Evolutionary conservation across 1,140 invertebrate genomes (phyloP).

Genomic region (Parapsyche elsis): DNA sequence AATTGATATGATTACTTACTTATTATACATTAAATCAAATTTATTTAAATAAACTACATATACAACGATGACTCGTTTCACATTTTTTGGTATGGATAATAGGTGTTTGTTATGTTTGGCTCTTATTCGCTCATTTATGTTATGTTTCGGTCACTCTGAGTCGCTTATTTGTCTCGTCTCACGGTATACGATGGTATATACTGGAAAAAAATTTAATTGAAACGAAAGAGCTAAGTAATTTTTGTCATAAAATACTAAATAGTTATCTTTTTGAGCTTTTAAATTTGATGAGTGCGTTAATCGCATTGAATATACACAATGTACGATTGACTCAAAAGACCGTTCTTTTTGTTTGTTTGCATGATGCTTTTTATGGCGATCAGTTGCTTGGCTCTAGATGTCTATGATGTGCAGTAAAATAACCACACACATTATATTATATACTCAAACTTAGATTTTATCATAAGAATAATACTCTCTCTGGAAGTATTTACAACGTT

Average conservation of each 20-base stretch:
- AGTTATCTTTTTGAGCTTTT: neutral
- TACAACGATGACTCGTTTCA: constrained; percentile 43
- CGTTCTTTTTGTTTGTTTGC: constrained; percentile 32
- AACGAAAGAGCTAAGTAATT: constrained; percentile 18
- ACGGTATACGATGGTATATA: neutral
- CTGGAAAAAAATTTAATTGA: constrained; percentile 1
- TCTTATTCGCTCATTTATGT: constrained; percentile 44
- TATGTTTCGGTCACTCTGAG: constrained; percentile 32
- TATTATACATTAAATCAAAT: neutral
- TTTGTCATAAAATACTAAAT: constrained; percentile 10
- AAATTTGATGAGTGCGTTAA: neutral
- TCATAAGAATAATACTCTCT: too few relatives aligned
- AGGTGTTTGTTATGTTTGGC: constrained; percentile 47
- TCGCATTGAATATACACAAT: neutral
- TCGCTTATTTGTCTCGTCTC: constrained; percentile 21
- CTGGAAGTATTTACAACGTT: too few relatives aligned
- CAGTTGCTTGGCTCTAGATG: constrained; percentile 40
- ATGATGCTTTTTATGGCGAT: constrained; percentile 37
- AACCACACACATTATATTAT: too few relatives aligned
- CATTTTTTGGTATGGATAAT: constrained; percentile 42
- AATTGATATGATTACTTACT: neutral
- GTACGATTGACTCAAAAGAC: constrained; percentile 14
- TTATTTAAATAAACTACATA: too few relatives aligned
- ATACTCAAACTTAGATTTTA: too few relatives aligned
- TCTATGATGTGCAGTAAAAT: neutral